Percentiles rank a stretch among this genome's conserved stretches.
Conservation (phyloP, 2,113 vertebrate species). For the Vimba vimba region DNA sequence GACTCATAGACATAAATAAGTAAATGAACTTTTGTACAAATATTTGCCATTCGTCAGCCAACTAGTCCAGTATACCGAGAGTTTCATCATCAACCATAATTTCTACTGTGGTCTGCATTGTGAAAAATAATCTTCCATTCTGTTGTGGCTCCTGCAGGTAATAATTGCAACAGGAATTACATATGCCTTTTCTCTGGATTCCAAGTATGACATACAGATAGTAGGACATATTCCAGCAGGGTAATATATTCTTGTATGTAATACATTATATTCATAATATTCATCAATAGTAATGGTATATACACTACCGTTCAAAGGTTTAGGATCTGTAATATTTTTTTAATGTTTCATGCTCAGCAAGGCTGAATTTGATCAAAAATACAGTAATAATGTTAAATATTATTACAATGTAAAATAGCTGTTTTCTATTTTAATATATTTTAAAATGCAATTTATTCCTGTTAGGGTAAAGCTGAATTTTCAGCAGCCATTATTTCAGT, state of each 20-base stretch:
- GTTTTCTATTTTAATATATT: not conserved
- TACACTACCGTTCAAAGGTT: not conserved
- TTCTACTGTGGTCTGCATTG: conserved; percentile 7
- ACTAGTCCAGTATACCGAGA: not conserved
- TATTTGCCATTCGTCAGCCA: conserved; percentile 4
- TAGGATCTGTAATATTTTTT: too few relatives aligned
- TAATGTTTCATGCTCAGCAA: not conserved
- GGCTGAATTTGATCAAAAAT: not conserved
- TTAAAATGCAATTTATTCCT: not conserved
- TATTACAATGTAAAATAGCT: not conserved
- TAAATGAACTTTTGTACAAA: conserved; percentile 13
- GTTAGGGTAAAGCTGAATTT: not conserved
- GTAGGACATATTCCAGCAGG: conserved; percentile 88
- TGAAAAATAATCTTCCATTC: conserved; percentile 4
- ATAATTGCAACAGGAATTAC: conserved; percentile 84
- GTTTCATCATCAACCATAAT: not conserved
- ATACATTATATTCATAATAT: not conserved
- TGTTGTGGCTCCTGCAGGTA: conserved; percentile 71
- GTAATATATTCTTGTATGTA: conserved; percentile 67
- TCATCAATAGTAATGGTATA: not conserved
- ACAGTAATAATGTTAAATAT: not conserved
- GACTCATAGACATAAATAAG: not conserved
- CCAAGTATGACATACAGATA: conserved; percentile 83
- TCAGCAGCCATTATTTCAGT: not conserved
- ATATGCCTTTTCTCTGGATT: conserved; percentile 84